Percentiles rank a stretch among this genome's conserved stretches.
phyloP scores from a whole-genome alignment of 2,888 invertebrate genomes.

The Parnassius orleans region DNA sequence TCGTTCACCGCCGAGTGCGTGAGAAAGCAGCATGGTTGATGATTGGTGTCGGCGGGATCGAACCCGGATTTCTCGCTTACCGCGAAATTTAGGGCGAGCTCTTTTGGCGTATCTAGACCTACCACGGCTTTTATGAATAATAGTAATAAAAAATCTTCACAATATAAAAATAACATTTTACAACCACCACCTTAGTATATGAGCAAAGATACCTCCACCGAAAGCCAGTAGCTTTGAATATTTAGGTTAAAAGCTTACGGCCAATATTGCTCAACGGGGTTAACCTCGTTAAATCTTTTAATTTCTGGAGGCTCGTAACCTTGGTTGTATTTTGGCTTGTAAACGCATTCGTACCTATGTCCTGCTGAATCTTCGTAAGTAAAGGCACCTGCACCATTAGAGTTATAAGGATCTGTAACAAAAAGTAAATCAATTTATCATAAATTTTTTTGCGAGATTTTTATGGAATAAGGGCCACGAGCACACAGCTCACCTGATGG shows the following conservation, averaged over 20 bases:
- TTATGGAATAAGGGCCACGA: no score
- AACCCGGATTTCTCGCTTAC: no score
- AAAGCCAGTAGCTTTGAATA: constrained; percentile 30
- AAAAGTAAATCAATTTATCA: background rate
- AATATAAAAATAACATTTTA: background rate
- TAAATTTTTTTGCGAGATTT: no score
- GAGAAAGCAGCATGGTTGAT: no score
- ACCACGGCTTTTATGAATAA: no score
- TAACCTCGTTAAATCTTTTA: constrained; percentile 13
- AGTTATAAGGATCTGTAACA: constrained; percentile 35
- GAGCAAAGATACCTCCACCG: constrained; percentile 29
- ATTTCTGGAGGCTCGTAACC: constrained; percentile 31
- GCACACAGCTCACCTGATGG: no score
- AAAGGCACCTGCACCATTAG: constrained; percentile 56
- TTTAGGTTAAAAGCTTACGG: constrained; percentile 30
- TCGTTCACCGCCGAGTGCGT: no score
- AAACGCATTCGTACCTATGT: constrained; percentile 70
- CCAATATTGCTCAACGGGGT: constrained; percentile 13
- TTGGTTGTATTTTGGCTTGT: constrained; percentile 52
- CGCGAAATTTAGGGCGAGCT: no score
- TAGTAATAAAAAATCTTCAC: no score
- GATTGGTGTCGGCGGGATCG: no score
- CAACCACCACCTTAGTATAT: constrained; percentile 29
- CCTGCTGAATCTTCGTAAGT: constrained; percentile 64
- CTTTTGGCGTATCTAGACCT: no score